Percentiles rank a stretch among this genome's conserved stretches.
phyloP scores from a whole-genome alignment of 2,113 vertebrate genomes.

The Sialia sialis region DNA sequence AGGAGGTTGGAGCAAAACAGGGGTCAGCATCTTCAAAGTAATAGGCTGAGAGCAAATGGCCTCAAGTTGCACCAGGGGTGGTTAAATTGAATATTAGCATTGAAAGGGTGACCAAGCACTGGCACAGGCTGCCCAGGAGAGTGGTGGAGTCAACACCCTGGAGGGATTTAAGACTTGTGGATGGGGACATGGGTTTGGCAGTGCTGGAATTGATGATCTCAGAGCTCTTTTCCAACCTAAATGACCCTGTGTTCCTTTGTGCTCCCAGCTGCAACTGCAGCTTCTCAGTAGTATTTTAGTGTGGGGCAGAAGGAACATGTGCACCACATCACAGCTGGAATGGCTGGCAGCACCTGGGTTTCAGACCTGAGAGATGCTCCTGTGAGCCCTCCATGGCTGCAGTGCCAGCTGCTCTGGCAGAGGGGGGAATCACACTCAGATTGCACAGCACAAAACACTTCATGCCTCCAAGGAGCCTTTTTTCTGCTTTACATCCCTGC shows the following conservation, averaged over 20 bases:
- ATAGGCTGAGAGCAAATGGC: background rate
- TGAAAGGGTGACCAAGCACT: background rate
- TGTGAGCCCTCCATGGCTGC: background rate
- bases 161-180: background rate
- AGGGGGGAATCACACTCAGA: background rate
- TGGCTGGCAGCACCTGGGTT: background rate
- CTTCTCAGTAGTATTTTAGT: background rate
- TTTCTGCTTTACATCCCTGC: background rate
- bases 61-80: background rate
- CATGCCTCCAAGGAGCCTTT: background rate
- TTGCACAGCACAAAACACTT: background rate
- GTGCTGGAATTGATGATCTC: background rate
- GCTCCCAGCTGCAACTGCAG: background rate
- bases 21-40: background rate
- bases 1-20: background rate
- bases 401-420: too few relatives aligned
- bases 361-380: background rate
- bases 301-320: background rate
- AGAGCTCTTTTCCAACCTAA: background rate
- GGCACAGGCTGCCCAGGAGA: background rate
- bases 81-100: background rate
- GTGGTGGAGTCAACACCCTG: background rate
- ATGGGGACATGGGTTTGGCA: background rate
- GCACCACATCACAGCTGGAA: background rate
- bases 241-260: background rate